These are phyloP conservation scores for Drymodes brunneopygia DNA, from an alignment of 2,113 vertebrate species.

Conservation along the genomic window DNA sequence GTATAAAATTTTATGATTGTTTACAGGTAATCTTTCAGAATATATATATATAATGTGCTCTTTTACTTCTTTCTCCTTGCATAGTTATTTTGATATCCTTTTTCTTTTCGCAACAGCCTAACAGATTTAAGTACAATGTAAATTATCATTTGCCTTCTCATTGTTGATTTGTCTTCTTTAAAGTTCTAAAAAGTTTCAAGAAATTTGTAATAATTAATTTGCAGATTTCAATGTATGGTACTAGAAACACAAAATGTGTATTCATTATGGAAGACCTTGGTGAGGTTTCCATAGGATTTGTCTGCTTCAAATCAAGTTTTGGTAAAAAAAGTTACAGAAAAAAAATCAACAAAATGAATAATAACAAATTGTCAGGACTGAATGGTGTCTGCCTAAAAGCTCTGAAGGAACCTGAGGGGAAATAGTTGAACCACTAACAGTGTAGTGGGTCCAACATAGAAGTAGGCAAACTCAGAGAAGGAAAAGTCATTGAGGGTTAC, in stretches of 20 bases:
- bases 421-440: background rate
- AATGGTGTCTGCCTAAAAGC: background rate
- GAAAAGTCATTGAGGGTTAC: background rate
- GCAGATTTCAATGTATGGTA: background rate
- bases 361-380: background rate
- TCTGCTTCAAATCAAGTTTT: background rate
- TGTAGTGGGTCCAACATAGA: background rate
- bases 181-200: background rate
- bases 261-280: background rate
- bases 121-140: background rate
- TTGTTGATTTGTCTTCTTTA: background rate
- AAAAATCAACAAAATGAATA: background rate
- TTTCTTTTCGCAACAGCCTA: background rate
- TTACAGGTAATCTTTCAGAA: background rate
- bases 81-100: background rate
- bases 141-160: background rate
- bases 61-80: background rate
- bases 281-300: background rate
- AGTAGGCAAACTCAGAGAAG: background rate
- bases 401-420: background rate
- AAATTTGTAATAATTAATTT: background rate
- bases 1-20: background rate
- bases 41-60: background rate
- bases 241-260: background rate
- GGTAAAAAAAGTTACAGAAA: background rate